phyloP scores from a whole-genome alignment of 2,797 vertebrate genomes.

The Neoniphon sammara region DNA sequence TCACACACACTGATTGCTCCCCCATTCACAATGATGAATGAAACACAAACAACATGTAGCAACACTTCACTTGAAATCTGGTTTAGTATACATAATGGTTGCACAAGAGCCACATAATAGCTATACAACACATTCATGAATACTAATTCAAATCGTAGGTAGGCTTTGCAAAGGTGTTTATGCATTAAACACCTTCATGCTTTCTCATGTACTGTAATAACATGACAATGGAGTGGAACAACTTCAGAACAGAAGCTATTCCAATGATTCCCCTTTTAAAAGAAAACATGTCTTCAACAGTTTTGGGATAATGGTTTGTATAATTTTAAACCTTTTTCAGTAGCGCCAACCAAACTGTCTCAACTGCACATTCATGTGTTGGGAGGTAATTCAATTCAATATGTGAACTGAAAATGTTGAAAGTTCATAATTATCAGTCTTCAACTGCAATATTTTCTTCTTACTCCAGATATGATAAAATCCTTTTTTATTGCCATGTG shows the following conservation, averaged over 20 bases:
- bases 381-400: slow-evolving; percentile 17
- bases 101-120: too few relatives aligned
- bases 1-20: too few relatives aligned
- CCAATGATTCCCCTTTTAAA: slow-evolving; percentile 4
- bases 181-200: not conserved
- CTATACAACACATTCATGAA: slow-evolving; percentile 2
- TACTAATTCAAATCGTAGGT: not conserved
- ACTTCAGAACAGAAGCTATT: too few relatives aligned
- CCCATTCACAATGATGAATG: too few relatives aligned
- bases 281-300: slow-evolving; percentile 16
- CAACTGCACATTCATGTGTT: not conserved
- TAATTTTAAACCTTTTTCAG: slow-evolving; percentile 11
- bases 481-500: not conserved
- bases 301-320: slow-evolving; percentile 33
- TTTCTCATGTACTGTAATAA: not conserved
- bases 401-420: slow-evolving; percentile 8
- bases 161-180: slow-evolving; percentile 10
- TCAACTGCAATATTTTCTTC: slow-evolving; percentile 4
- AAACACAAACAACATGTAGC: too few relatives aligned
- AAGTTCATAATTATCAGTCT: slow-evolving; percentile 3
- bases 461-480: not conserved
- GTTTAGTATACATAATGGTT: too few relatives aligned
- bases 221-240: not conserved
- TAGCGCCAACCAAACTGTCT: slow-evolving; percentile 12
- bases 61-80: too few relatives aligned